Base-by-base conservation (phyloP, 2,888 invertebrate species). In the Stomorhina lunata region DNA sequence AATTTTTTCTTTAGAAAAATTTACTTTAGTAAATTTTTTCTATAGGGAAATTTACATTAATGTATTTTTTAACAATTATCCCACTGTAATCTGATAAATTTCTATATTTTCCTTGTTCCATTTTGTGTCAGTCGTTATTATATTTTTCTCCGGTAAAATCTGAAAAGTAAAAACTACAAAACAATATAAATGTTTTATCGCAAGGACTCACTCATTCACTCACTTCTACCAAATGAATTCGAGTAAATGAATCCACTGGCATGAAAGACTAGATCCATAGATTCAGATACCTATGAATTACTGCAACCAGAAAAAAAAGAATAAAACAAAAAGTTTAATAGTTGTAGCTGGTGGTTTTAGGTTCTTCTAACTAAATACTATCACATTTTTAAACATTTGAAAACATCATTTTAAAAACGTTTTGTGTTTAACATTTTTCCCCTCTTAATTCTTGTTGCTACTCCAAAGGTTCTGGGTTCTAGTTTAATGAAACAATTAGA, bases 401-500 rank as follows among this genome's bases (percentile, higher is more conserved):
- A 9, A 32, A 9, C 32, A 9, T 4, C 4, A 4, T 65, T 71
- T 63, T 25, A 59, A 69, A 48, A 40, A 29, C 53, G 17, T 72
- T 55, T 29, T 43, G 63, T 75, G 57, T 45, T 20, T n/a, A 4
- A 15, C 3, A 15, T 32, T 25, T 15, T 34, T 40, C 3, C 2
- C 5, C n/a, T 34, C 22, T 12, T 45, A 32, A 10, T 27, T 45
- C 5, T 10, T 22, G 6, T n/a, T n/a, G n/a, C n/a, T n/a, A n/a
- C 20, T 22, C 32, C 32, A 40, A 48, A 15, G 2, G 27, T 72
- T 43, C 22, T 50, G 63, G 63, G 37, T 75, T 55, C 71, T 72
- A 69, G 69, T 81, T 73, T 65, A 81, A 59, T 50, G 65, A 57
- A 72, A 78, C 69, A 79, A 71, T 75, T 79, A 69, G 29, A 66